phyloP scores from a whole-genome alignment of 2,797 vertebrate genomes.

The Oreochromis grahami region DNA sequence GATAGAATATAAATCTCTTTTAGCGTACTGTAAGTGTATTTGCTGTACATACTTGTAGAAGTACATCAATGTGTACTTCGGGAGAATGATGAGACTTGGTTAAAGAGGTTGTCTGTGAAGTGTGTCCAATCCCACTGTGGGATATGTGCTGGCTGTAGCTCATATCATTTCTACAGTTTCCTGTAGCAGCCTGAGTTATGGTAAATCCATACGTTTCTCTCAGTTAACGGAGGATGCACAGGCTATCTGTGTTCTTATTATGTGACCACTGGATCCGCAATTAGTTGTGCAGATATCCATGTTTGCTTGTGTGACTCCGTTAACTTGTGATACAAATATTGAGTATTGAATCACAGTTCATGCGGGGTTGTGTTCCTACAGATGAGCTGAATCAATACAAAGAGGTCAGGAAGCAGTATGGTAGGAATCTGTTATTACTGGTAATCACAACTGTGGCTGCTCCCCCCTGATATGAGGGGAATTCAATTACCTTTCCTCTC shows the following conservation, averaged over 20 bases:
- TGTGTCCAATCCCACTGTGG: conserved; percentile 29
- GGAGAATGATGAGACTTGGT: conserved; percentile 7
- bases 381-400: conserved; percentile 62
- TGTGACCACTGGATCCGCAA: neutral
- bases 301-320: neutral
- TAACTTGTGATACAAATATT: conserved; percentile 32
- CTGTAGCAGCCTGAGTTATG: conserved; percentile 21
- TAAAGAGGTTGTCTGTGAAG: conserved; percentile 2
- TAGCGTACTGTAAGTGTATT: neutral
- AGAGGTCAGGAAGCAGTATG: conserved; percentile 60
- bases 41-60: neutral
- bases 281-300: neutral
- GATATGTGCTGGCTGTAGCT: conserved; percentile 29
- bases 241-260: neutral
- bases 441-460: conserved; percentile 57
- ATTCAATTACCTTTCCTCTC: conserved; percentile 64
- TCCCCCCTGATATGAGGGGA: conserved; percentile 56
- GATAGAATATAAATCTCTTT: neutral
- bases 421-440: conserved; percentile 65
- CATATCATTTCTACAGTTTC: neutral
- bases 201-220: conserved; percentile 42
- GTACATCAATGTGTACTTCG: conserved; percentile 15
- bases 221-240: neutral
- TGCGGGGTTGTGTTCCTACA: conserved; percentile 45
- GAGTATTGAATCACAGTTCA: conserved; percentile 33